phyloP scores from a whole-genome alignment of 2,888 invertebrate species.

The Pseudococcus viburni region DNA sequence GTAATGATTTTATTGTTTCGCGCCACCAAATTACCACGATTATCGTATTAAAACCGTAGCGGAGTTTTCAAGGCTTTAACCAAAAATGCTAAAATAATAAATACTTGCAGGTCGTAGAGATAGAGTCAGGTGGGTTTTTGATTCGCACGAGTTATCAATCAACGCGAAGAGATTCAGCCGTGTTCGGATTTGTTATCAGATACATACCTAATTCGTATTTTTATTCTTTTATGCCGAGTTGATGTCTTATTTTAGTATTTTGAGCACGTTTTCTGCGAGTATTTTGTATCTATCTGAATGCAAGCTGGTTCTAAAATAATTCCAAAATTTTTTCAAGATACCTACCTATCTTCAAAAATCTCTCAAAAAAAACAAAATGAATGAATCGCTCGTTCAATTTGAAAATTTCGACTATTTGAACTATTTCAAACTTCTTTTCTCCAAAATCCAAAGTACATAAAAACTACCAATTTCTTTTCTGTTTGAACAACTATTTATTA shows the following conservation, averaged over 20 bases:
- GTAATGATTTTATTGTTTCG: conserved; percentile 15
- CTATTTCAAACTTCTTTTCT: no score
- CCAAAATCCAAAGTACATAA: no score
- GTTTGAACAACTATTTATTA: no score
- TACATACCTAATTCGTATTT: neutral
- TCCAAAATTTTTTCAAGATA: no score
- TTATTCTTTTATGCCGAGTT: neutral
- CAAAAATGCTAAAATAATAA: neutral
- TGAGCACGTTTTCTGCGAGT: no score
- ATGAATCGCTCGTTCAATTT: no score
- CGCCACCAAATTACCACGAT: conserved; percentile 10
- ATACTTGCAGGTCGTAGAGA: neutral
- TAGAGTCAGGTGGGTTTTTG: neutral
- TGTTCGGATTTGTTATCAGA: neutral
- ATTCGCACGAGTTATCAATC: neutral
- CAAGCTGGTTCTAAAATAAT: no score
- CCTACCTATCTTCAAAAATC: no score
- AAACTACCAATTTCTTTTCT: no score
- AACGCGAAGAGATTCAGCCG: neutral
- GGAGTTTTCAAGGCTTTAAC: neutral
- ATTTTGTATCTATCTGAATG: no score
- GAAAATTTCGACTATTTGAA: no score
- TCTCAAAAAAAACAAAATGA: no score
- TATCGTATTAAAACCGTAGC: neutral
- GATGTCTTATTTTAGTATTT: neutral